phyloP scores from a whole-genome alignment of 2,888 invertebrate genomes.

The Baccha elongata region DNA sequence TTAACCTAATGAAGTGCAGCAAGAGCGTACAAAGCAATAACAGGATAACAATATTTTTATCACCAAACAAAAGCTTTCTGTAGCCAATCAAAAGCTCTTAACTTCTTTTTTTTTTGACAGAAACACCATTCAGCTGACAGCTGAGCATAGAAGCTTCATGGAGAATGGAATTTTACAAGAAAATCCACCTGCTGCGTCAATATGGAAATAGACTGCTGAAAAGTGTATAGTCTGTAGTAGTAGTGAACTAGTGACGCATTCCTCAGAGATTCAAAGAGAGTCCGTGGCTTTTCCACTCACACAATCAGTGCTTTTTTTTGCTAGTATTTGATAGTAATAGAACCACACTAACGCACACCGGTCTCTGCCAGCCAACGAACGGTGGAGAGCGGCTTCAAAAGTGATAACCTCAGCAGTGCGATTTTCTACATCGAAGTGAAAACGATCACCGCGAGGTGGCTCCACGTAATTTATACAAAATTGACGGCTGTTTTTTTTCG shows the following conservation, averaged over 20 bases:
- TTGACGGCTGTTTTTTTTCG: conserved; percentile 15
- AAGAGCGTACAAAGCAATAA: too few species aligned
- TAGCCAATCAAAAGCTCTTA: neutral
- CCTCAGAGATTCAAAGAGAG: conserved; percentile 44
- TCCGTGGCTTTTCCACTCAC: conserved; percentile 19
- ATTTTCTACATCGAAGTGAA: conserved; percentile 69
- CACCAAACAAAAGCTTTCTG: neutral
- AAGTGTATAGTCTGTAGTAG: too few species aligned
- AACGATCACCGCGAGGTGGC: conserved; percentile 49
- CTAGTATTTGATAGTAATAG: conserved; percentile 43
- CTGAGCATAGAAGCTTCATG: conserved; percentile 9
- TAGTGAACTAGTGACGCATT: conserved; percentile 50
- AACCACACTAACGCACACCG: conserved; percentile 48
- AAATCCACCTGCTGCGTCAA: conserved; percentile 72
- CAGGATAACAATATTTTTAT: neutral
- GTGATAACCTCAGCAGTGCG: conserved; percentile 72
- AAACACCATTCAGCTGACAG: conserved; percentile 17
- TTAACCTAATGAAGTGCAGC: conserved; percentile 42
- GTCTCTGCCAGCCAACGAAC: conserved; percentile 18
- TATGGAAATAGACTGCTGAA: conserved; percentile 69
- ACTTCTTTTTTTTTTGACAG: neutral
- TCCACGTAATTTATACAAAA: conserved; percentile 17
- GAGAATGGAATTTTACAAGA: conserved; percentile 38
- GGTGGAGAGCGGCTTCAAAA: conserved; percentile 64
- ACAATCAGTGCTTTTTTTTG: neutral